Evolutionary conservation across 2,113 vertebrate species (phyloP).

Genomic region (Cyanoderma ruficeps): DNA sequence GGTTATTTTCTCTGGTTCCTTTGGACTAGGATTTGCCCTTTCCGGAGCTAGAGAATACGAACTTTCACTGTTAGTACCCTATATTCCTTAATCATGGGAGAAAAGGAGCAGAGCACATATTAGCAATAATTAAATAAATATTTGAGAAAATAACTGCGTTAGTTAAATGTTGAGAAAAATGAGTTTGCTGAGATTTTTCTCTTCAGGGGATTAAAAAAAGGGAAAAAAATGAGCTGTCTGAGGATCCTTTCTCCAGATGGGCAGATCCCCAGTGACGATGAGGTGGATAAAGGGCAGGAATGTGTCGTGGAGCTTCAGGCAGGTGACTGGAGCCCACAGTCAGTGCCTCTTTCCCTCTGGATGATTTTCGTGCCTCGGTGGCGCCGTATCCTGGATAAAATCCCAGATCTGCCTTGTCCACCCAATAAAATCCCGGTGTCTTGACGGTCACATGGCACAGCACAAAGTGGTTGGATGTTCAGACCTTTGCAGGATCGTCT

Average conservation of each 20-base stretch:
- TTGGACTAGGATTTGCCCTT: neutral
- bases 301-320: neutral
- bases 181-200: neutral
- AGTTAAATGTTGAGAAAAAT: neutral
- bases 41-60: neutral
- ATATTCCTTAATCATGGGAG: neutral
- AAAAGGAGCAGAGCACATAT: neutral
- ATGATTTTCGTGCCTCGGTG: neutral
- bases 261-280: neutral
- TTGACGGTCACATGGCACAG: neutral
- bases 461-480: neutral
- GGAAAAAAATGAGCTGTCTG: fast-evolving
- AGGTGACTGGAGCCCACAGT: neutral
- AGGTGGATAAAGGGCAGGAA: neutral
- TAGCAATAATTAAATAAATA: neutral
- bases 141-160: neutral
- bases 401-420: neutral
- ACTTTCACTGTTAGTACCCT: neutral
- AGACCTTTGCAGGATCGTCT: slow-evolving; percentile 1
- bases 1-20: neutral
- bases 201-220: neutral
- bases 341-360: neutral
- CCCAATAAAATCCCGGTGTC: neutral
- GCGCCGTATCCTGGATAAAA: neutral
- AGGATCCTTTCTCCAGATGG: neutral